Conservation (phyloP, 2,888 invertebrate species). For the Hololepta plana region DNA sequence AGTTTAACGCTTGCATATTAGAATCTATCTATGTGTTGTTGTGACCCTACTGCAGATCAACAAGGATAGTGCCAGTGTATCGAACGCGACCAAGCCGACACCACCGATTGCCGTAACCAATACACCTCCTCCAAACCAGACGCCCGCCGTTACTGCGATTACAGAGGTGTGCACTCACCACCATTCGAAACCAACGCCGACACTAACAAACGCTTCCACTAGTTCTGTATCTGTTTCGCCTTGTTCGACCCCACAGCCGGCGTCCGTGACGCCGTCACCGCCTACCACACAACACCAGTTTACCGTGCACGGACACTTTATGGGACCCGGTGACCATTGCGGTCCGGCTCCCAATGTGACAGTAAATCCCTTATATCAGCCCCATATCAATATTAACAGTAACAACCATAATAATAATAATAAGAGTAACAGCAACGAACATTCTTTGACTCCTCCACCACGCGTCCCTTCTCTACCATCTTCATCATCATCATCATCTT, state of each 20-base stretch:
- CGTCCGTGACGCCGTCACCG: slow-evolving; percentile 13
- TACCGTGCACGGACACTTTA: slow-evolving; percentile 26
- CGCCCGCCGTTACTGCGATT: slow-evolving; percentile 13
- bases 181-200: slow-evolving; percentile 18
- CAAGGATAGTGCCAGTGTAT: slow-evolving; percentile 33
- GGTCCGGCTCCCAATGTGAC: slow-evolving; percentile 52
- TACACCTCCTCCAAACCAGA: slow-evolving; percentile 10
- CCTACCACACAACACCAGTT: slow-evolving; percentile 26
- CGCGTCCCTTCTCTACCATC: slow-evolving; percentile 12
- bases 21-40: slow-evolving; percentile 15
- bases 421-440: slow-evolving; percentile 11
- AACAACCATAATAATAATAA: too few species aligned
- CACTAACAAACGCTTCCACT: slow-evolving; percentile 12
- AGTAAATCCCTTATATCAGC: slow-evolving; percentile 38
- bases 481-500: too few species aligned
- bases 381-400: slow-evolving; percentile 9
- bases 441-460: slow-evolving; percentile 10
- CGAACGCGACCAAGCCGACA: slow-evolving; percentile 11
- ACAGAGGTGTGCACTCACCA: slow-evolving; percentile 26
- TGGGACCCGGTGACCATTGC: slow-evolving; percentile 30
- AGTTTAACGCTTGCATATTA: slow-evolving; percentile 1
- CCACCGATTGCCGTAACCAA: slow-evolving; percentile 6
- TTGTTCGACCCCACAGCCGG: too few species aligned
- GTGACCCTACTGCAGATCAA: slow-evolving; percentile 32
- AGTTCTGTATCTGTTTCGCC: too few species aligned